Evolutionary conservation across 1,140 invertebrate species (phyloP).

Genomic region (Gryllus bimaculatus): DNA sequence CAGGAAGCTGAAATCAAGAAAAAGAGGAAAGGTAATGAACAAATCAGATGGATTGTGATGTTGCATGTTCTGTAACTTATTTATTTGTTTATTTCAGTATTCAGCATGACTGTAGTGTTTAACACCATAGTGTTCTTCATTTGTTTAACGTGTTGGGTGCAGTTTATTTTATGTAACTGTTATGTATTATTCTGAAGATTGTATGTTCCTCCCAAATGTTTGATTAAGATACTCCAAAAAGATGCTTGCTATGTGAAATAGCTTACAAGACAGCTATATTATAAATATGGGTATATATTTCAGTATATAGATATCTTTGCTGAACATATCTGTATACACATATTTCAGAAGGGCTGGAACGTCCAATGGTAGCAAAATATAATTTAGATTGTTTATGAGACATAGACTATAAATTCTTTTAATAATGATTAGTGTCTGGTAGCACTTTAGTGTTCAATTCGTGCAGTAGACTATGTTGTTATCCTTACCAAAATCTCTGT

Average conservation of each 20-base stretch:
- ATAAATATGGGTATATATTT: background rate
- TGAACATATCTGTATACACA: background rate
- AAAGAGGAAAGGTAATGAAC: conserved; percentile 76
- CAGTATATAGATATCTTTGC: background rate
- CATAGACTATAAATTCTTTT: background rate
- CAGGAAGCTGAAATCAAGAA: conserved; percentile 88
- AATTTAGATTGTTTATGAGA: background rate
- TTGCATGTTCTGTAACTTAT: background rate
- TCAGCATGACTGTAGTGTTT: background rate
- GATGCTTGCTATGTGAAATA: background rate
- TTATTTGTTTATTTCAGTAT: background rate
- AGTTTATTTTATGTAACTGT: background rate
- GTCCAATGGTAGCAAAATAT: background rate
- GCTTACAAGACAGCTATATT: background rate
- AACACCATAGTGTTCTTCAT: background rate
- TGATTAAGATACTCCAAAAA: background rate
- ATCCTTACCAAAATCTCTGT: background rate
- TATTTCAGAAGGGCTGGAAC: background rate
- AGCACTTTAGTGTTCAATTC: background rate
- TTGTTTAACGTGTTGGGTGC: background rate
- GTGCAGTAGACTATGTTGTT: background rate
- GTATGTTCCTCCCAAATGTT: background rate
- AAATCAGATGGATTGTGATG: background rate
- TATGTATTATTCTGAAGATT: background rate
- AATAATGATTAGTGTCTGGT: background rate